Conservation (phyloP, 2,888 invertebrate genomes). For the Geotrupes spiniger region DNA sequence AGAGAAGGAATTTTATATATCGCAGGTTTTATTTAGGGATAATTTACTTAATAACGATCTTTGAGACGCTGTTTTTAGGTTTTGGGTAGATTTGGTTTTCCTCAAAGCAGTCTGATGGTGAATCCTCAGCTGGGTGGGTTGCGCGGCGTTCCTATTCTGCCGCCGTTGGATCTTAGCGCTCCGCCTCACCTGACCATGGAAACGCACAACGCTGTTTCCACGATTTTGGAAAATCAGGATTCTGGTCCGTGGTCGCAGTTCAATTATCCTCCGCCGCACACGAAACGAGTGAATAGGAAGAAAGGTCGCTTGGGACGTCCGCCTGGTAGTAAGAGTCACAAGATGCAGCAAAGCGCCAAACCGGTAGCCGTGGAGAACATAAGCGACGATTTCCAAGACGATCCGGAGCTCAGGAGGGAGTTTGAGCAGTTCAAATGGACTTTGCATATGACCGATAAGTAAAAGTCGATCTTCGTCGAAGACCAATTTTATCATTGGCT, state of each 20-base stretch:
- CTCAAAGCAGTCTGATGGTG: slow-evolving; percentile 47
- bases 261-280: slow-evolving; percentile 6
- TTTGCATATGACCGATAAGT: slow-evolving; percentile 32
- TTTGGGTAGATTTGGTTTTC: slow-evolving; percentile 46
- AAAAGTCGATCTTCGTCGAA: no score
- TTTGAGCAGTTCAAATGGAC: slow-evolving; percentile 44
- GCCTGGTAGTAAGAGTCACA: slow-evolving; percentile 35
- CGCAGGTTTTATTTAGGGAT: slow-evolving; percentile 42
- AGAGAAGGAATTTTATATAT: slow-evolving; percentile 51
- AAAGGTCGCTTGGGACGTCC: slow-evolving; percentile 35
- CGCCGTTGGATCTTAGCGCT: slow-evolving; percentile 23
- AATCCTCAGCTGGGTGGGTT: slow-evolving; percentile 49
- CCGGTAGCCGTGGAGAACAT: slow-evolving; percentile 25
- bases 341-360: slow-evolving; percentile 21
- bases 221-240: slow-evolving; percentile 16
- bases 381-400: slow-evolving; percentile 45
- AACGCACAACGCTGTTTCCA: slow-evolving; percentile 17
- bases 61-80: slow-evolving; percentile 35
- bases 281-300: slow-evolving; percentile 16
- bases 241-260: slow-evolving; percentile 7
- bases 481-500: background rate
- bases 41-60: slow-evolving; percentile 2
- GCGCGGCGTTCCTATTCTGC: slow-evolving; percentile 34
- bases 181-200: slow-evolving; percentile 17
- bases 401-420: slow-evolving; percentile 47